These are phyloP conservation scores for Brachypterus glaber DNA, from an alignment of 2,888 invertebrate species.

Conservation along the genomic window DNA sequence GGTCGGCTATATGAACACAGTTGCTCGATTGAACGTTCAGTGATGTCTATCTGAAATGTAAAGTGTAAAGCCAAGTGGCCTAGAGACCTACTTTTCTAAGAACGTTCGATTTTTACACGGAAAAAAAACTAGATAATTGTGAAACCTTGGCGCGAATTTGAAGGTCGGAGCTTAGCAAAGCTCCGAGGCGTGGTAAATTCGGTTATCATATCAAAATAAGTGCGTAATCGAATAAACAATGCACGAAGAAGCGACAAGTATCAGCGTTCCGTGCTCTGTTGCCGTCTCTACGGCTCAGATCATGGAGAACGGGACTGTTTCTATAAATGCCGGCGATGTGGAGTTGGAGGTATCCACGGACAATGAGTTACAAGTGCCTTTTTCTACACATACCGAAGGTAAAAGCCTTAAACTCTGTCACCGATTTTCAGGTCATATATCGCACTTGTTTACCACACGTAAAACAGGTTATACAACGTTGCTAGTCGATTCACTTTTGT, in stretches of 20 bases:
- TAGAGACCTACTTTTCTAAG: conserved; percentile 76
- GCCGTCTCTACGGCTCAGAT: conserved; percentile 54
- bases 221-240: conserved; percentile 45
- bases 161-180: conserved; percentile 42
- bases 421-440: conserved; percentile 27
- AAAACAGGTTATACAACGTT: conserved; percentile 18
- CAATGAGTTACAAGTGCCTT: conserved; percentile 53
- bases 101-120: conserved; percentile 52
- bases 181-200: conserved; percentile 40
- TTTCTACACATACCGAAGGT: conserved; percentile 52
- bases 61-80: conserved; percentile 82
- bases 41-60: conserved; percentile 67
- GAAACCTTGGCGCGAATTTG: conserved; percentile 41
- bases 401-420: conserved; percentile 36
- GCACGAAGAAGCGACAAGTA: conserved; percentile 63
- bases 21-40: conserved; percentile 59
- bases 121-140: conserved; percentile 43
- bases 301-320: conserved; percentile 34
- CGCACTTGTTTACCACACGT: conserved; percentile 20
- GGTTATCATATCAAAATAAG: conserved; percentile 38
- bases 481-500: conserved; percentile 27
- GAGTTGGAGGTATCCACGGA: conserved; percentile 46
- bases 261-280: conserved; percentile 56
- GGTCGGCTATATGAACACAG: conserved; percentile 47
- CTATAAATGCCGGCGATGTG: conserved; percentile 40